Conservation (phyloP, 2,888 invertebrate species). For the Rapana venosa region DNA sequence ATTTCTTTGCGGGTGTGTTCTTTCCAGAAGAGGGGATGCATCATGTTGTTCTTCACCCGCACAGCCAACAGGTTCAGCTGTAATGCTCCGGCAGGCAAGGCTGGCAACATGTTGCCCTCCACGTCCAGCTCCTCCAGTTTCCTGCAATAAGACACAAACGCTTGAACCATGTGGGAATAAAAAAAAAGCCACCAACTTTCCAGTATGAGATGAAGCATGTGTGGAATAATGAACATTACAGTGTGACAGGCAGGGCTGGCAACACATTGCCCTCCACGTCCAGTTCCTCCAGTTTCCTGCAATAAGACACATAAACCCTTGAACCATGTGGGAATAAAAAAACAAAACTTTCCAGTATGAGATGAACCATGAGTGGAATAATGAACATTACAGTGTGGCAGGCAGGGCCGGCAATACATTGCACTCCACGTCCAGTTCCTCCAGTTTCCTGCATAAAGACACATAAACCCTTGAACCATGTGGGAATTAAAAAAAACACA, state of each 20-base stretch:
- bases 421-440: no score
- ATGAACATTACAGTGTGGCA: no score
- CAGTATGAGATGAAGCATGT: no score
- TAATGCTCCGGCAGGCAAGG: conserved; percentile 69
- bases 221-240: no score
- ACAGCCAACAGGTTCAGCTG: conserved; percentile 65
- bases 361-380: no score
- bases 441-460: no score
- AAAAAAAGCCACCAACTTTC: no score
- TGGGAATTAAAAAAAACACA: no score
- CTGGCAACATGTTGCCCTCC: conserved; percentile 76
- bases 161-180: background rate
- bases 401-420: no score
- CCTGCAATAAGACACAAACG: conserved; percentile 55
- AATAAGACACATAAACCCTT: conserved; percentile 8
- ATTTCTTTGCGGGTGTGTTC: conserved; percentile 71
- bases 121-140: conserved; percentile 70
- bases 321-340: no score
- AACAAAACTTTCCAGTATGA: no score
- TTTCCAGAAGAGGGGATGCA: conserved; percentile 78
- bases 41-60: conserved; percentile 75
- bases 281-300: conserved; percentile 70
- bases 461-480: no score
- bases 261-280: conserved; percentile 77
- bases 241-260: conserved; percentile 72